A percentile compares a stretch with the other conserved stretches of the same genome.
These are phyloP conservation scores for Odontophorus gujanensis DNA, from an alignment of 2,113 vertebrate species.

Conservation along the genomic window DNA sequence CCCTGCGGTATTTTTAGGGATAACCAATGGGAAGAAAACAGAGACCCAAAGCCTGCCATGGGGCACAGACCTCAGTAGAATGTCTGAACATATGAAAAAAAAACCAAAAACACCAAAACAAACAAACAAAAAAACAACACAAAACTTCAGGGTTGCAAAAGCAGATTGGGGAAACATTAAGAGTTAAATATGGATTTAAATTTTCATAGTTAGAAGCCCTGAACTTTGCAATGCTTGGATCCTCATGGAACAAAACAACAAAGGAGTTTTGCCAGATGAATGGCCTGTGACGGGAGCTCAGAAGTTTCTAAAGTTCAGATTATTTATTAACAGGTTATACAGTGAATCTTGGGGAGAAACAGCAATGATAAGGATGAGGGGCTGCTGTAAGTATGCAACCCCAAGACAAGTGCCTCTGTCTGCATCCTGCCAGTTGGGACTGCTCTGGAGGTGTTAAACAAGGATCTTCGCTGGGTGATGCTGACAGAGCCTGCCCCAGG, in stretches of 20 bases:
- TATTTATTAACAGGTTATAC: neutral
- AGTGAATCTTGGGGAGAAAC: neutral
- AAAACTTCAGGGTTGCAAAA: neutral
- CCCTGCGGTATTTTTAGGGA: slow-evolving; percentile 48
- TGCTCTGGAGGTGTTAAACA: neutral
- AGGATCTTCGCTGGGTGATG: neutral
- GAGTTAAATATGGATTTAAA: neutral
- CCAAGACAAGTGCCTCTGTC: neutral
- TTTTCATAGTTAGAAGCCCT: neutral
- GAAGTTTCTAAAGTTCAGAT: slow-evolving; percentile 30
- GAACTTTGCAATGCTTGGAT: neutral
- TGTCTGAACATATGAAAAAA: neutral
- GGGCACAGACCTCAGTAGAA: neutral
- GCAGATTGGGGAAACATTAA: neutral
- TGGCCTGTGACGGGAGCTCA: neutral
- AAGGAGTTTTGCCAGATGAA: slow-evolving; percentile 23
- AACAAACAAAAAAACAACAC: neutral
- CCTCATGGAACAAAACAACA: slow-evolving; percentile 9
- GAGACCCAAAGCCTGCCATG: neutral
- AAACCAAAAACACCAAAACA: neutral
- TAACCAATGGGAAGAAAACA: neutral
- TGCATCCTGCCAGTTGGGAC: fast-evolving
- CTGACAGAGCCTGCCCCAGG: neutral
- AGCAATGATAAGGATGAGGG: neutral
- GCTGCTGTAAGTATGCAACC: neutral